Base-by-base conservation (phyloP, 2,797 vertebrate genomes). In the Scomberomorus guttatus region DNA sequence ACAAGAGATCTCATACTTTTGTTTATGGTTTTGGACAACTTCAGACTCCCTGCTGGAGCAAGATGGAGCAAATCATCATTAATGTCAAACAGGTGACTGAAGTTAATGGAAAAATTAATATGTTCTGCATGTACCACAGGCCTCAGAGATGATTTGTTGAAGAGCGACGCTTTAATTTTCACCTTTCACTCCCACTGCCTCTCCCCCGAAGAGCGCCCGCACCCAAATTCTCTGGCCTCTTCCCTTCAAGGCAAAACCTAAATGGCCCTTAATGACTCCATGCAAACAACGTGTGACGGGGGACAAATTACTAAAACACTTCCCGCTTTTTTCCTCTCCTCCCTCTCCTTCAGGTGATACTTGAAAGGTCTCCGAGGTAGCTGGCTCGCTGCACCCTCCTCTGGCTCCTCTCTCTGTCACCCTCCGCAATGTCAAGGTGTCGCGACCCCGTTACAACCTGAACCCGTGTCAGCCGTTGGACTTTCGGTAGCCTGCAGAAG, bases 371-470 rank as follows among this genome's bases (percentile, higher is more conserved):
- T 86, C 27, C 0, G 70, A 79, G 83, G 85, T 81, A 90, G 90
- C 88, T 34, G 72, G 65, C 79, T 57, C 39, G 64, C 77, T 74
- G 69, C 70, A 59, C 83, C 82, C 81, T 84, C 87, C 82, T 89
- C 90, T 93, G 91, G 89, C 91, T 93, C 90, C 94, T 94, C 93
- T 94, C 92, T 93, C 94, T 77, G 85, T 93, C 94, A 94, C 92
- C 93, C 90, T 90, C 80, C 72, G 13, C 85, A 73, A 83, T 81
- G 84, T 91, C 72, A 74, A 90, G 91, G 91, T 93, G 93, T 90
- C 92, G 42, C 87, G 95, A 95, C 94, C 95, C 91, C 52, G 34
- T 70, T 50, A 54, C 80, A 93, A 95, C 92, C 94, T 54, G 79
- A 72, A 29, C 75, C 79, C 61, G 9, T 7, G 70, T 78, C 64